phyloP scores from a whole-genome alignment of 2,797 vertebrate species.

The Anabacerthia variegaticeps region DNA sequence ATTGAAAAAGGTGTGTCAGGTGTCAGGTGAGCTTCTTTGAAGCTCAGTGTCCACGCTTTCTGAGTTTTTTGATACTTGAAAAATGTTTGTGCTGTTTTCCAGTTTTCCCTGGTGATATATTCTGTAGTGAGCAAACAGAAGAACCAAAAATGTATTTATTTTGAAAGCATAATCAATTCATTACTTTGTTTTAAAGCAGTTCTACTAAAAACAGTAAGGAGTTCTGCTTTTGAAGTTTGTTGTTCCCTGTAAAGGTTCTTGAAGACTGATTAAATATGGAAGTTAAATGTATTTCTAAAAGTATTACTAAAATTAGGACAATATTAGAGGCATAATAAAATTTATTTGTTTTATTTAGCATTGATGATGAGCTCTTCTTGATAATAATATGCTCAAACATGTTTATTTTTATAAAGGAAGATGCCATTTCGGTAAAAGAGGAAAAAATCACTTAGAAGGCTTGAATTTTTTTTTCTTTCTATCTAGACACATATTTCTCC shows the following conservation, averaged over 20 bases:
- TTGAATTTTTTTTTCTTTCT: neutral
- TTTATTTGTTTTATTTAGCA: neutral
- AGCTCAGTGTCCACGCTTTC: neutral
- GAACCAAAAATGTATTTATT: neutral
- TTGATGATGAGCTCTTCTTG: neutral
- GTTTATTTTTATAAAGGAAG: neutral
- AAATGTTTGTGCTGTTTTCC: neutral
- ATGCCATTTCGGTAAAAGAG: neutral
- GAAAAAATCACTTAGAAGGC: neutral
- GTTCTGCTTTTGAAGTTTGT: neutral
- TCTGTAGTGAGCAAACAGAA: neutral
- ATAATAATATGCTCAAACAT: neutral
- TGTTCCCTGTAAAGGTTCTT: neutral
- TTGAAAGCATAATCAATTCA: neutral
- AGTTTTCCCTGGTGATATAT: neutral
- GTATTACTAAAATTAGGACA: neutral
- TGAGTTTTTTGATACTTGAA: neutral
- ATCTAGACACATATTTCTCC: neutral
- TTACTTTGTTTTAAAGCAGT: neutral
- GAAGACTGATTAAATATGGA: neutral
- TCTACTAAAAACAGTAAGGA: neutral
- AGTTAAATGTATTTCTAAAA: neutral
- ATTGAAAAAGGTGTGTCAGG: neutral
- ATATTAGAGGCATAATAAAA: neutral
- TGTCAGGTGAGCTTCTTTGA: neutral